Percentiles rank a stretch among this genome's conserved stretches.
These are phyloP conservation scores for Leistus spinibarbis DNA, from an alignment of 2,888 invertebrate species.

Conservation along the genomic window DNA sequence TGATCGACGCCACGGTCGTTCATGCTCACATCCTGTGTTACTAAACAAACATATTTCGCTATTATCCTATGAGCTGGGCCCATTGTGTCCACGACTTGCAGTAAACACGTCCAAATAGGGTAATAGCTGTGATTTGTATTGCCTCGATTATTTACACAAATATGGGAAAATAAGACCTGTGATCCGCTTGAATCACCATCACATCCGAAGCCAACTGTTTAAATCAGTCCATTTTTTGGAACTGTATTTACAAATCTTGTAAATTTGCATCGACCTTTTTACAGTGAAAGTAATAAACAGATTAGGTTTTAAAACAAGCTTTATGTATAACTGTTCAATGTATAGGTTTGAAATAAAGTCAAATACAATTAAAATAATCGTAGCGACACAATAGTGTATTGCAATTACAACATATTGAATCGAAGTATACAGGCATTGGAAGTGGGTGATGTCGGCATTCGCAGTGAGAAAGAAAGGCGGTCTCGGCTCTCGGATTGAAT, in stretches of 20 bases:
- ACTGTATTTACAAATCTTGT: no score
- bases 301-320: no score
- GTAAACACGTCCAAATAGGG: neutral
- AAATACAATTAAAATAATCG: neutral
- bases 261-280: no score
- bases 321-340: no score
- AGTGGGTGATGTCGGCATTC: neutral
- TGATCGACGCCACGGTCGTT: conserved; percentile 8
- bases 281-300: no score
- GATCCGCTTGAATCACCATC: no score
- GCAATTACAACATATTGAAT: neutral
- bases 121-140: neutral
- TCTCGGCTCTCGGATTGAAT: conserved; percentile 36
- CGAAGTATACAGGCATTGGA: no score
- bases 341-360: neutral
- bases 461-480: neutral
- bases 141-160: neutral
- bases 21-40: conserved; percentile 35
- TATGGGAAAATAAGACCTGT: neutral
- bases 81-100: neutral
- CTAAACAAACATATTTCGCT: conserved; percentile 24
- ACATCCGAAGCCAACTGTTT: no score
- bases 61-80: neutral
- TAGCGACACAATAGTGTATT: neutral
- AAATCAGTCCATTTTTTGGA: no score